phyloP scores from a whole-genome alignment of 2,797 vertebrate species.

The Melopsittacus undulatus region DNA sequence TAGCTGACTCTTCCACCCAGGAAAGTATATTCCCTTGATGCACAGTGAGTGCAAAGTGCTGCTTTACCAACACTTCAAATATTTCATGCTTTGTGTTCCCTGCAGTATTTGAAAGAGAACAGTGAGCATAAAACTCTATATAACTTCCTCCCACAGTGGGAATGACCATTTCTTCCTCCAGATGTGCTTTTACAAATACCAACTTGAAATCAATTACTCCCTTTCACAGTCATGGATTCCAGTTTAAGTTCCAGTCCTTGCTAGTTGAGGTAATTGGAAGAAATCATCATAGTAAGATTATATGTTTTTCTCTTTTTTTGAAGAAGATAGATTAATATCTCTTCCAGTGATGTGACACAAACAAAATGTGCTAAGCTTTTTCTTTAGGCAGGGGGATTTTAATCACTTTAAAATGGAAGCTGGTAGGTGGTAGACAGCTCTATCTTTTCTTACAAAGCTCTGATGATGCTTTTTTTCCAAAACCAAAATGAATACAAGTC shows the following conservation, averaged over 20 bases:
- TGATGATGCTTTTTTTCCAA: neutral
- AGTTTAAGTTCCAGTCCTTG: neutral
- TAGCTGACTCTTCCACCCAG: neutral
- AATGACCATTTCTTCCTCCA: constrained; percentile 20
- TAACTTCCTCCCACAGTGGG: neutral
- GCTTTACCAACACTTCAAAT: neutral
- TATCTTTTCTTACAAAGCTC: neutral
- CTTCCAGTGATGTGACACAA: neutral
- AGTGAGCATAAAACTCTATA: neutral
- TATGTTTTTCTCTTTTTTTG: neutral
- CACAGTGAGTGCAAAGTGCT: neutral
- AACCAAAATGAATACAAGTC: neutral
- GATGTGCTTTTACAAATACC: neutral
- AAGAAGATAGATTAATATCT: neutral
- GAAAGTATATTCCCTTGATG: neutral
- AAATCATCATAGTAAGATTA: neutral
- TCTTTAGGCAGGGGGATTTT: neutral
- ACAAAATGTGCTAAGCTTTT: neutral
- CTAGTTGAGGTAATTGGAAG: neutral
- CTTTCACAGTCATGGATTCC: neutral
- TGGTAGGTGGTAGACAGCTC: neutral
- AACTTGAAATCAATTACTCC: neutral
- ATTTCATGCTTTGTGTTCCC: neutral
- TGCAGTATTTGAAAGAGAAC: constrained; percentile 4
- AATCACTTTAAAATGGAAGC: neutral